Base-by-base conservation (phyloP, 1,140 invertebrate genomes). In the Onthophagus taurus region DNA sequence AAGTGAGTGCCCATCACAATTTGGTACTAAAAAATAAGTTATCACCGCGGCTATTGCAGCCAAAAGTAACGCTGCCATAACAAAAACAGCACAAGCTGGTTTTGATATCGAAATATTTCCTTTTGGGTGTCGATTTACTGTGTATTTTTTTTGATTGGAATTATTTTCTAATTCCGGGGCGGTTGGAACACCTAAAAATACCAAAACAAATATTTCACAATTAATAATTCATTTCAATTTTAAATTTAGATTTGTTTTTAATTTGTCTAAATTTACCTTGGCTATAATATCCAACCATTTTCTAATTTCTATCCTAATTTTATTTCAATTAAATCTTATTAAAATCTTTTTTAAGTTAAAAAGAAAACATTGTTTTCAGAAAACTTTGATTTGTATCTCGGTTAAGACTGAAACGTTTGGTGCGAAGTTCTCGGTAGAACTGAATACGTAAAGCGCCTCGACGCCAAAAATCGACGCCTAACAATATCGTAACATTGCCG, bases 111-210 rank as follows among this genome's bases (percentile, higher is more conserved):
- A 44, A 18, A 64, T 20, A 30, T 48, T 42, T 12, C 42, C 44
- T 30, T 51, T 56, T 20, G 41, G 44, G 7, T 20, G 16, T 19
- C 44, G 45, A 35, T 61, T 64, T n/a, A 64, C 52, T 6, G 57
- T 64, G 50, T 64, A 64, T 44, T 64, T 64, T 38, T 58, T 62
- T 36, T 55, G 52, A 37, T 57, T 52, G 24, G 36, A 49, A 45
- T 58, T 59, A 47, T 59, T 61, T 45, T 61, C 58, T 9, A 60
- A 36, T 13, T 60, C 58, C 46, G 30, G 52, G 14, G 52, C 39
- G n/a, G 57, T 56, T 29, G 58, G 58, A 4, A 62, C 58, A 53
- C 58, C 60, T 62, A 48, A 9, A 57, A 51, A 42, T 12, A 21
- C 34, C 20, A 38, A 13, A 21, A 45, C 8, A 13, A 8, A 35